Base-by-base conservation (phyloP, 37 sponge, comb jelly and placozoan genomes). In the Hexactinellida sp. region DNA sequence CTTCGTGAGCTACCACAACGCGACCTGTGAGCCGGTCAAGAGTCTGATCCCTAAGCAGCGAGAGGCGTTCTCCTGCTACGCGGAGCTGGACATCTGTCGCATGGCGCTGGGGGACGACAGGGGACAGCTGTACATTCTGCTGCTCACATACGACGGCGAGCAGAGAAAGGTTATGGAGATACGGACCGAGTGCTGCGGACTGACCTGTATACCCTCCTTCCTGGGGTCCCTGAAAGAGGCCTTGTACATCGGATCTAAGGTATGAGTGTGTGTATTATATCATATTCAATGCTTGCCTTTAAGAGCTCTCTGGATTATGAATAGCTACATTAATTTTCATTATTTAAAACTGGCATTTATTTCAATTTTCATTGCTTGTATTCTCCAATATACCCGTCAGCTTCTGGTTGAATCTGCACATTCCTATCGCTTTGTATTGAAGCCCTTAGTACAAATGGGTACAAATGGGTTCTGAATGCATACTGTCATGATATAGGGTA, bases 71-170 rank as follows among this genome's bases (percentile, higher is more conserved):
- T 86, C 85, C 30, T 92, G 94, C 88, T 84, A 91, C 38, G 90
- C 90, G 36, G 36, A 41, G 47, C 85, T 96, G 82, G 92, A 93
- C 47, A 36, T 39, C 86, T 83, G 86, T n/a, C 90, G 98, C 0
- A 92, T 89, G 71, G 87, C 94, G n/a, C 83, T 94, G 23, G 93
- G 94, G 1, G 98, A 97, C 55, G 84, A 84, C 37, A 55, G 51
- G 36, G 98, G 95, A 9, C 85, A 83, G n/a, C 91, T 97, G 37
- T 89, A 89, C 54, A 94, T 94, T 91, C 85, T 94, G 47, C 90
- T 92, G 83, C 88, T 97, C 76, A 63, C 3, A 7, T 63, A 63
- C 34, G 30, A 63, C 13, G 13, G 34, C 76, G 25, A 23, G 25
- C 5, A 23, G 25, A 63, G 76, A 63, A n/a, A 7, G 25, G 30